Base-by-base conservation (phyloP, 2,888 invertebrate species). In the Ryuthela nishihirai region DNA sequence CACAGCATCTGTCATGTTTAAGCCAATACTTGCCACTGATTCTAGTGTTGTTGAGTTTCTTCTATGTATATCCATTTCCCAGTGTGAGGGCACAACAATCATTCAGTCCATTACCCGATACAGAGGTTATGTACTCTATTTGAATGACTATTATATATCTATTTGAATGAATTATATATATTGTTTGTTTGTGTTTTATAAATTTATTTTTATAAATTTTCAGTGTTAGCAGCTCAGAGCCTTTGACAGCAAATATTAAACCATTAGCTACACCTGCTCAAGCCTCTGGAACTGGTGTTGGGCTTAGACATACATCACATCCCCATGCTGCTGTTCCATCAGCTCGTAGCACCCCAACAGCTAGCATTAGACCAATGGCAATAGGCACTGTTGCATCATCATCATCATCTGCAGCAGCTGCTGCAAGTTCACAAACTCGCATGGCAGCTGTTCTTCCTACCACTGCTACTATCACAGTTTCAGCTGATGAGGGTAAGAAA, bases 301-400 rank as follows among this genome's bases (percentile, higher is more conserved):
- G 41, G n/a, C 58, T 59, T 9, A 60, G 62, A 25, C 64, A 62
- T 25, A 59, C 44, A 17, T 49, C 54, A 15, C 64, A 59, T 46
- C 66, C 64, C 45, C 52, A 62, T 48, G 26, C 52, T 61, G 59
- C 38, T 55, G 61, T 62, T 60, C 61, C 56, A 61, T 81, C 83
- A 20, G 82, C 86, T 74, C 81, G 87, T 61, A 84, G 73, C 72
- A 89, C 92, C 0, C 92, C 87, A 0, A 79, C 93, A 62, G 95
- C 94, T 18, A 92, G 93, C 68, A 94, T 95, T 69, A 81, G 93
- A 29, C 94, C 94, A 0, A 91, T 94, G 82, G 85, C 87, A 2
- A 82, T 84, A 47, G 84, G 83, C 17, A 64, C 67, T 34, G 48
- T 65, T 18, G n/a, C n/a, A n/a, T n/a, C n/a, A n/a, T n/a, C n/a